Evolutionary conservation across 2,797 vertebrate genomes (phyloP).

Genomic region (Microchirus variegatus): DNA sequence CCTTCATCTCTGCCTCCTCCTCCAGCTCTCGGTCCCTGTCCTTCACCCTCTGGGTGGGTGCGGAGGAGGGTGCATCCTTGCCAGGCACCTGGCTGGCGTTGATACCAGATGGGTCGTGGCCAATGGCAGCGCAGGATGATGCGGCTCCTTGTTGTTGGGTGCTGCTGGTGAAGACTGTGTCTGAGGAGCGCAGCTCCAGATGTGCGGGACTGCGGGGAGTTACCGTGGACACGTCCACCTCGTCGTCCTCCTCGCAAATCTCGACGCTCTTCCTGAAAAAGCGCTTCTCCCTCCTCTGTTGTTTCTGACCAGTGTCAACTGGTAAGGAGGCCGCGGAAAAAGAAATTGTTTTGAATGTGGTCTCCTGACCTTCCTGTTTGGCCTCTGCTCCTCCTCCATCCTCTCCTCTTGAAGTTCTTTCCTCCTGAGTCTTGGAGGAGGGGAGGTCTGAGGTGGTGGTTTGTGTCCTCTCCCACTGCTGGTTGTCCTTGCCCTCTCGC

Average conservation of each 20-base stretch:
- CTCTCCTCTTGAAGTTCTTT: constrained; percentile 48
- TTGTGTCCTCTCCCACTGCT: constrained; percentile 79
- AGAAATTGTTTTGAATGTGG: constrained; percentile 52
- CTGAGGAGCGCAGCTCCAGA: constrained; percentile 71
- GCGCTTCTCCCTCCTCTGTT: constrained; percentile 84
- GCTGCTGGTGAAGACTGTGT: constrained; percentile 75
- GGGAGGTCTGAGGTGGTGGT: constrained; percentile 70
- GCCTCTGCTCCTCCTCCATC: constrained; percentile 45
- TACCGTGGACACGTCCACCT: constrained; percentile 58
- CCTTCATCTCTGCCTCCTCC: constrained; percentile 95
- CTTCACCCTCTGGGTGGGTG: constrained; percentile 74
- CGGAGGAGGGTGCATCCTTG: constrained; percentile 65
- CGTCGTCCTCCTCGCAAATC: constrained; percentile 87
- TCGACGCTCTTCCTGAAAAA: constrained; percentile 93
- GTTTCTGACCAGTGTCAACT: constrained; percentile 70
- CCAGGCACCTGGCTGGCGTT: constrained; percentile 55
- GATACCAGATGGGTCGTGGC: constrained; percentile 60
- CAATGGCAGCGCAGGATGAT: constrained; percentile 59
- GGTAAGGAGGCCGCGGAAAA: constrained; percentile 68
- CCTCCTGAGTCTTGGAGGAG: constrained; percentile 71
- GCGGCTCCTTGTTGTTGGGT: constrained; percentile 64
- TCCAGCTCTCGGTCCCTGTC: constrained; percentile 90
- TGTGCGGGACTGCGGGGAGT: constrained; percentile 75
- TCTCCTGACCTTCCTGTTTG: constrained; percentile 43
- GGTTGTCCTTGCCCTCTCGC: constrained; percentile 57